Conservation (phyloP, 2,888 invertebrate genomes). For the Falcaria lacertinaria region DNA sequence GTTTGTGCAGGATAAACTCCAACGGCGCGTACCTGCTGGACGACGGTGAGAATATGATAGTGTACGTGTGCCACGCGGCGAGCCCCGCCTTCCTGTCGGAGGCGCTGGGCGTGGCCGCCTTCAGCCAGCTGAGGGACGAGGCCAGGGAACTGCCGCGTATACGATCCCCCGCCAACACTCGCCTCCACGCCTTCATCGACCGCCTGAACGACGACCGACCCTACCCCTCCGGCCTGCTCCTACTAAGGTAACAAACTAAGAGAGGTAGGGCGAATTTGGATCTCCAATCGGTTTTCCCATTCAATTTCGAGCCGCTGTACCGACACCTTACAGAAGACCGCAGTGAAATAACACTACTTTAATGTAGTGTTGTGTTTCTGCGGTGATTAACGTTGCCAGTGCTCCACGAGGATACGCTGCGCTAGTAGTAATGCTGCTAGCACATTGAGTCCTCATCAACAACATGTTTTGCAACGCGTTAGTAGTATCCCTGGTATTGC, state of each 20-base stretch:
- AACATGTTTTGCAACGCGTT: no score
- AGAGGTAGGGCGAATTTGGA: no score
- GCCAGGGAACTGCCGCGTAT: slow-evolving; percentile 88
- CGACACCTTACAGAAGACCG: no score
- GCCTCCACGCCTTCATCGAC: slow-evolving; percentile 88
- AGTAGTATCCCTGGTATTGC: no score
- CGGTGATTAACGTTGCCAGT: no score
- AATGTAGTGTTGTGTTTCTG: no score
- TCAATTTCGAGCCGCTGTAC: no score
- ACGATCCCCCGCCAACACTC: slow-evolving; percentile 85
- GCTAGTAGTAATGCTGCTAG: no score
- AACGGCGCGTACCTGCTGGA: slow-evolving; percentile 95
- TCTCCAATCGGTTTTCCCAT: no score
- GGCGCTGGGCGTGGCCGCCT: slow-evolving; percentile 87
- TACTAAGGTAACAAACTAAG: slow-evolving; percentile 87
- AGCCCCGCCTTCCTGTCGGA: slow-evolving; percentile 87
- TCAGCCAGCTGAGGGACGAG: slow-evolving; percentile 87
- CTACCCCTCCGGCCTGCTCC: slow-evolving; percentile 86
- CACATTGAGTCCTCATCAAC: no score
- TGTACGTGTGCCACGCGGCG: slow-evolving; percentile 91
- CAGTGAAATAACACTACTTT: no score
- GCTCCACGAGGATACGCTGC: no score
- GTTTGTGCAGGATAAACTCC: slow-evolving; percentile 79
- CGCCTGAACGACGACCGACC: slow-evolving; percentile 93
- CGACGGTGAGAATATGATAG: slow-evolving; percentile 87